These are phyloP conservation scores for Sorex fumeus DNA, from an alignment of 2,113 vertebrate genomes.

Conservation along the genomic window DNA sequence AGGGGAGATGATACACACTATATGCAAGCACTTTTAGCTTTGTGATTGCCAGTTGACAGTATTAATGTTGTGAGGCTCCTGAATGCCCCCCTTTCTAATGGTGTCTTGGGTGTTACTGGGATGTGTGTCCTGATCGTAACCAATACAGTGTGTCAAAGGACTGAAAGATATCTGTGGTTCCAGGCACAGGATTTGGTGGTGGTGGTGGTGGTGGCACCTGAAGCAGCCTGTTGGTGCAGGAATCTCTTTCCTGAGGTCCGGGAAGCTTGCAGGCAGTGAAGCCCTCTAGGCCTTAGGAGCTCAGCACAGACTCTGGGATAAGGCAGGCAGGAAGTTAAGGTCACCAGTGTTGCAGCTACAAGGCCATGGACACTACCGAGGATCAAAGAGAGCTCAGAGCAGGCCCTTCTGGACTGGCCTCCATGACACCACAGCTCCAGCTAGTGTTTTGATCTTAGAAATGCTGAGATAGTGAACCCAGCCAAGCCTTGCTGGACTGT, in stretches of 20 bases:
- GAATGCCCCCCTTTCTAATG: not conserved
- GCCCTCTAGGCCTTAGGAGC: too few relatives aligned
- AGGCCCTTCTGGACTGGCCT: not conserved
- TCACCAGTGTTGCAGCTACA: not conserved
- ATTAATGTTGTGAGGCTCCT: too few relatives aligned
- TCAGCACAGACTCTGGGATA: not conserved
- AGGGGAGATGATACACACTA: not conserved
- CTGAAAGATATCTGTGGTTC: not conserved
- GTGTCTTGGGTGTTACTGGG: not conserved
- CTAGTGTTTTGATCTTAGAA: not conserved
- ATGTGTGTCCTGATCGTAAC: not conserved
- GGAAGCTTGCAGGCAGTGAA: not conserved
- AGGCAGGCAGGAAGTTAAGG: not conserved
- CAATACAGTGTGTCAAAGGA: not conserved
- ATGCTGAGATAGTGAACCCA: not conserved
- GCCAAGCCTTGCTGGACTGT: not conserved
- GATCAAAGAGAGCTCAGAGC: not conserved
- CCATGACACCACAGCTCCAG: not conserved
- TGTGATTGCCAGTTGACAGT: not conserved
- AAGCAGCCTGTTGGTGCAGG: not conserved
- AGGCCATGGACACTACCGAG: not conserved
- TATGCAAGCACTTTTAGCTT: not conserved
- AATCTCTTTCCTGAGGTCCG: not conserved
- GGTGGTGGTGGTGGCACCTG: not conserved
- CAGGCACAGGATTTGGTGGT: not conserved